A percentile compares a stretch with the other conserved stretches of the same genome.
Evolutionary conservation across 2,797 vertebrate species (phyloP).

Genomic region (Epinephelus malabaricus): DNA sequence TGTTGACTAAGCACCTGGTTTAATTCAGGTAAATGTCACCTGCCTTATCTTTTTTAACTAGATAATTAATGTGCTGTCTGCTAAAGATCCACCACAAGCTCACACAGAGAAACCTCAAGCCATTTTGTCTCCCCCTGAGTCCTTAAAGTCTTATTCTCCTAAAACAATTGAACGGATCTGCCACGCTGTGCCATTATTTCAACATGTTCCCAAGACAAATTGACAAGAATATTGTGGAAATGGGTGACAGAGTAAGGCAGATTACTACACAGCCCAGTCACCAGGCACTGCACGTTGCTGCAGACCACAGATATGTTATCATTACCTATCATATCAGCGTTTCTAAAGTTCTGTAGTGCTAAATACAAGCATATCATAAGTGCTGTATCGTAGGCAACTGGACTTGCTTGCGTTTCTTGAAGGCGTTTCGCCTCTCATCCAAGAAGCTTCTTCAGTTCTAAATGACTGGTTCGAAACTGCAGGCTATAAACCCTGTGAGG

Average conservation of each 20-base stretch:
- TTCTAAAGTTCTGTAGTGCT: no score
- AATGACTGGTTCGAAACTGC: no score
- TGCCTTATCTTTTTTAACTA: background rate
- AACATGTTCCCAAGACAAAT: background rate
- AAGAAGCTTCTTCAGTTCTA: no score
- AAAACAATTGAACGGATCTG: background rate
- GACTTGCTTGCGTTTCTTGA: no score
- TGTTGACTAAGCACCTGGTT: background rate
- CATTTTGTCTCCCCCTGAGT: background rate
- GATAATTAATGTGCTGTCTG: background rate
- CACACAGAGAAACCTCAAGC: background rate
- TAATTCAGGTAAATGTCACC: constrained; percentile 11
- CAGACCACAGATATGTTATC: no score
- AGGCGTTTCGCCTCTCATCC: no score
- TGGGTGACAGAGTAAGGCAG: background rate
- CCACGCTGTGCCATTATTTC: background rate
- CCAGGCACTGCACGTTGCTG: no score
- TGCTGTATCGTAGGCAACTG: no score
- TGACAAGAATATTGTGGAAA: background rate
- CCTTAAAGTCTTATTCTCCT: background rate
- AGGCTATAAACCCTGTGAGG: no score
- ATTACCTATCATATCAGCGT: no score
- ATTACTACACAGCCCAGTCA: no score
- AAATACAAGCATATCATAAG: no score
- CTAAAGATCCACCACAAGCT: background rate